Conservation (phyloP, 2,888 invertebrate species). For the Ichneumoninae sp. region DNA sequence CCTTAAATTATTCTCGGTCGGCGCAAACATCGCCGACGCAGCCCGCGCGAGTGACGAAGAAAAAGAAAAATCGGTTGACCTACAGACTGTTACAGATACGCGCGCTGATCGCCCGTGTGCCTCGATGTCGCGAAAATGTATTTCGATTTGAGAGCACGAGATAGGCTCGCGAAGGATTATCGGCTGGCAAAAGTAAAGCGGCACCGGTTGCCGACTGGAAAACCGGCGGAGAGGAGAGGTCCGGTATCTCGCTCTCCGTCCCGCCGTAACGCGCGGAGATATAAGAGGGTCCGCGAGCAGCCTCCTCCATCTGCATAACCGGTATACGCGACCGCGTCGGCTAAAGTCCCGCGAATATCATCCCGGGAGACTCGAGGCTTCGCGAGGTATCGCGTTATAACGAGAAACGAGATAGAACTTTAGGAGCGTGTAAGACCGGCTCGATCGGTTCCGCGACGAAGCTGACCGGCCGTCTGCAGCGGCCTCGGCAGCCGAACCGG, state of each 20-base stretch:
- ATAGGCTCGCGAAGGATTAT: slow-evolving; percentile 58
- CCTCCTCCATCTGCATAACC: slow-evolving; percentile 79
- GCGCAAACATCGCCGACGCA: no score
- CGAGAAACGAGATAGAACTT: slow-evolving; percentile 35
- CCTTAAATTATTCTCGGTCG: background rate
- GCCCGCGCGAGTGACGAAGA: no score
- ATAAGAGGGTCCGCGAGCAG: slow-evolving; percentile 59
- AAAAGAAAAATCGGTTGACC: background rate
- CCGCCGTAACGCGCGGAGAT: slow-evolving; percentile 32
- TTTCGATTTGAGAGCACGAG: slow-evolving; percentile 5
- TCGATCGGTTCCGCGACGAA: background rate
- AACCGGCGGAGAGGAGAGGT: slow-evolving; percentile 66
- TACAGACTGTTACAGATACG: background rate
- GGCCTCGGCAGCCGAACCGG: no score
- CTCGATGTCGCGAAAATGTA: background rate
- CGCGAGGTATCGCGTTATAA: slow-evolving; percentile 48
- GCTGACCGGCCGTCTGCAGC: background rate
- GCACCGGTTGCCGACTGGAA: slow-evolving; percentile 63
- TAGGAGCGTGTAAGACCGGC: background rate
- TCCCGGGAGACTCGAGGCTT: slow-evolving; percentile 39
- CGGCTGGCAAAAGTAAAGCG: slow-evolving; percentile 66
- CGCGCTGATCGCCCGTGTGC: background rate
- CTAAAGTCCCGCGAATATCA: slow-evolving; percentile 75
- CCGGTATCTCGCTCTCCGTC: slow-evolving; percentile 57
- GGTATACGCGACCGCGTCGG: slow-evolving; percentile 71